Conservation (phyloP, 2,797 vertebrate species). For the Choloepus didactylus region DNA sequence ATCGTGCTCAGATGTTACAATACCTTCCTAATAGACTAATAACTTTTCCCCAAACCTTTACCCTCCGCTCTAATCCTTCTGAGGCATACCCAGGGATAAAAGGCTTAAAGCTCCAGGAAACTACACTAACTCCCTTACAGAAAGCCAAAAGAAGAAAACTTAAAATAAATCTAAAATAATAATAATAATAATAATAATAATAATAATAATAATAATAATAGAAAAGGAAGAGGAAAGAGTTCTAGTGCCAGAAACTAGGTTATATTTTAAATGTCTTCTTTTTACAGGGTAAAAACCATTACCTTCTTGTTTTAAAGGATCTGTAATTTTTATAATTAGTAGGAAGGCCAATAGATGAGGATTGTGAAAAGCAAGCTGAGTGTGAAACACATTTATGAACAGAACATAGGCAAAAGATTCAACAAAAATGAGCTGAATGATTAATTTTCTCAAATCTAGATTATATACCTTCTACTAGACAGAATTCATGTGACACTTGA, state of each 20-base stretch:
- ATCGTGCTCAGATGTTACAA: background rate
- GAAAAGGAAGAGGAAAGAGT: background rate
- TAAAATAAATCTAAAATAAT: constrained; percentile 7
- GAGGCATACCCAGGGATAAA: background rate
- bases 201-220: background rate
- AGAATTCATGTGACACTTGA: background rate
- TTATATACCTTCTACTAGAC: background rate
- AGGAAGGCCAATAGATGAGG: background rate
- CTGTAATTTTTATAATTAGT: background rate
- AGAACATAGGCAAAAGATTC: background rate
- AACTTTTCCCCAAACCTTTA: constrained; percentile 47
- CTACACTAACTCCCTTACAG: background rate
- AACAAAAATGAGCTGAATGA: background rate
- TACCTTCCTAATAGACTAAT: background rate
- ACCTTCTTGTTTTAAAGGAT: background rate
- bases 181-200: background rate
- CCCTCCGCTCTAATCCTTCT: background rate
- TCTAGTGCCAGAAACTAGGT: background rate
- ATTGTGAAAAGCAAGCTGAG: constrained; percentile 1
- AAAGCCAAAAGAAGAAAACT: constrained; percentile 36
- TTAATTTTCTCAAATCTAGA: constrained; percentile 5
- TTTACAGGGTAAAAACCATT: constrained; percentile 5
- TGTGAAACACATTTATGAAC: background rate
- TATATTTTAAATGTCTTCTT: constrained; percentile 16
- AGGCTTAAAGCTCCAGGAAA: constrained; percentile 11